A percentile compares a stretch with the other conserved stretches of the same genome.
phyloP scores from a whole-genome alignment of 2,888 invertebrate genomes.

The Balanococcus diminutus region DNA sequence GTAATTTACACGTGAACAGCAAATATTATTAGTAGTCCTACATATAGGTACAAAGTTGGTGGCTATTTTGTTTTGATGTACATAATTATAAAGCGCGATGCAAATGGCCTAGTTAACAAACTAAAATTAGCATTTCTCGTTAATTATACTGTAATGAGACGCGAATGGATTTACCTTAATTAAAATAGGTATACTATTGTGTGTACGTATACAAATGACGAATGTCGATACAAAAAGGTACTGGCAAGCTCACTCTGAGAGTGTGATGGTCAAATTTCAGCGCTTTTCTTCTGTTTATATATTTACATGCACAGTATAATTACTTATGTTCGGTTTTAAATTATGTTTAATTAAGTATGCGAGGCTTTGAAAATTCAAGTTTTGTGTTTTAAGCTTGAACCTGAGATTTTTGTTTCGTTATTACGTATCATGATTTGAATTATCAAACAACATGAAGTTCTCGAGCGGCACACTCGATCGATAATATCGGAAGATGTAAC shows the following conservation, averaged over 20 bases:
- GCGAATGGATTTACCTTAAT: conserved; percentile 33
- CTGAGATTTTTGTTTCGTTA: too few relatives aligned
- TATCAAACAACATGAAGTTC: too few relatives aligned
- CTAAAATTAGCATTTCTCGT: conserved; percentile 24
- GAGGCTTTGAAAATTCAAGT: too few relatives aligned
- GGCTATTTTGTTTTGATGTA: background rate
- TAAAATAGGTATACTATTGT: conserved; percentile 1
- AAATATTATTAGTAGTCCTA: background rate
- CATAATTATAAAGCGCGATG: background rate
- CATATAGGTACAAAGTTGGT: background rate
- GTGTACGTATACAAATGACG: background rate
- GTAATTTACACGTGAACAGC: background rate
- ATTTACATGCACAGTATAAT: too few relatives aligned
- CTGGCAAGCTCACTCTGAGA: background rate
- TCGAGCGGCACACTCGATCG: too few relatives aligned
- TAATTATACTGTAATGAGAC: conserved; percentile 32
- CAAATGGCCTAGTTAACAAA: background rate
- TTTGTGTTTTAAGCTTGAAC: too few relatives aligned
- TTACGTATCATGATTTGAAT: too few relatives aligned
- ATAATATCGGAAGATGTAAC: too few relatives aligned
- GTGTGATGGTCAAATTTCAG: too few relatives aligned
- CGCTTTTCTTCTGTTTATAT: too few relatives aligned
- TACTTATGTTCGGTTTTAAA: too few relatives aligned
- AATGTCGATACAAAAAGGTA: background rate
- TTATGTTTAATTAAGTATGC: too few relatives aligned